These are phyloP conservation scores for Ficedula albicollis DNA, from an alignment of 2,797 vertebrate species.

Conservation along the genomic window DNA sequence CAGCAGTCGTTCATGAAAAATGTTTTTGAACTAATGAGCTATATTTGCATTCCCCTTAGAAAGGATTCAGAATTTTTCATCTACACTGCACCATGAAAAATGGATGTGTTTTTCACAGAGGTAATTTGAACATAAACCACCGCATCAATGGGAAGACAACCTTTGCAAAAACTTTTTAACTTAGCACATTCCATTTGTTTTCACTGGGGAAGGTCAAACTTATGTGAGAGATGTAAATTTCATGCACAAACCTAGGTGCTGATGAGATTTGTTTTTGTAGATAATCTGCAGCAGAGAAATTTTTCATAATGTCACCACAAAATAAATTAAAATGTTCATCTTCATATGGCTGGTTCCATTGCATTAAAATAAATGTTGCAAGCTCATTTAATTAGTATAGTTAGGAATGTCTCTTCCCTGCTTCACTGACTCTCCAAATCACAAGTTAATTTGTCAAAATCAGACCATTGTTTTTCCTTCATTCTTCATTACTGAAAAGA, in stretches of 20 bases:
- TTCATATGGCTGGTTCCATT: conserved; percentile 87
- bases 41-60: conserved; percentile 83
- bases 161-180: conserved; percentile 80
- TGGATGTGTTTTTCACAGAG: conserved; percentile 79
- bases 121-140: conserved; percentile 80
- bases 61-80: conserved; percentile 80
- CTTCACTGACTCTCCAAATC: conserved; percentile 88
- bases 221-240: conserved; percentile 80
- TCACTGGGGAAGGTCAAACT: conserved; percentile 79
- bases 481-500: conserved; percentile 87
- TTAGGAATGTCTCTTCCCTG: conserved; percentile 85
- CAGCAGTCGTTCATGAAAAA: conserved; percentile 81
- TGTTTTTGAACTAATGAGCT: conserved; percentile 84
- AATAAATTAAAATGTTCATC: conserved; percentile 91
- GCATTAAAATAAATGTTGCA: conserved; percentile 90
- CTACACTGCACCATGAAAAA: conserved; percentile 77
- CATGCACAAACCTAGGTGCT: conserved; percentile 79
- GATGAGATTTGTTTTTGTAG: conserved; percentile 86
- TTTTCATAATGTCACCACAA: conserved; percentile 87
- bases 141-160: conserved; percentile 76
- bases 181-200: conserved; percentile 76
- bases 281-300: conserved; percentile 82
- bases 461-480: conserved; percentile 89
- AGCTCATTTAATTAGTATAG: conserved; percentile 90
- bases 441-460: conserved; percentile 91